Conservation (phyloP, 2,797 vertebrate species). For the Rhabdomys pumilio region DNA sequence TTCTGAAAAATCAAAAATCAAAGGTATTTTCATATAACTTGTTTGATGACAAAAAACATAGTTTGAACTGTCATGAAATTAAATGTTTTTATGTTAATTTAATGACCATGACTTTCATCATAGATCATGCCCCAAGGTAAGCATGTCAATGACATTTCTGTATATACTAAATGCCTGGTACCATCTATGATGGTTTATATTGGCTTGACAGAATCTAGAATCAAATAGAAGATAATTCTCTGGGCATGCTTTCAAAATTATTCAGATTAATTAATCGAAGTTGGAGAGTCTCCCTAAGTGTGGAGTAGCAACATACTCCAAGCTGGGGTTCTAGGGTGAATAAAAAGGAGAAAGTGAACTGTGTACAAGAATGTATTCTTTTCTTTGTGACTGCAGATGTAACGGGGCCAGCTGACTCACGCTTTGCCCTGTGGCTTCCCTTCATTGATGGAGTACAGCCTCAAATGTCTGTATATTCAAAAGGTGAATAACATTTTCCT, state of each 20-base stretch:
- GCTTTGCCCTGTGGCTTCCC: neutral
- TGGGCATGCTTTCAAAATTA: neutral
- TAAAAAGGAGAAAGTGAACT: neutral
- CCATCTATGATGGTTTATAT: neutral
- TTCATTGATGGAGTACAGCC: neutral
- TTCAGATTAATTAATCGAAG: neutral
- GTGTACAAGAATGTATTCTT: neutral
- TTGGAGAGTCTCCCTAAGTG: neutral
- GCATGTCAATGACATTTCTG: neutral
- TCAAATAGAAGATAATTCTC: neutral
- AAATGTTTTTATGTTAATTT: neutral
- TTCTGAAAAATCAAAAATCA: slow-evolving; percentile 1
- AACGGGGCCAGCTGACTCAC: neutral
- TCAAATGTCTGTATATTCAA: neutral
- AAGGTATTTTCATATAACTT: neutral
- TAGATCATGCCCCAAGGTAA: neutral
- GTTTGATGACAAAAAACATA: neutral
- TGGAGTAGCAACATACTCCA: neutral
- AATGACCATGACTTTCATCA: neutral
- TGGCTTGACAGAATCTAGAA: neutral
- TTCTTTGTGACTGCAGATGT: neutral
- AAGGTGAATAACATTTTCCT: neutral
- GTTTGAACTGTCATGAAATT: neutral
- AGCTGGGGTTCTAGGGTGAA: neutral
- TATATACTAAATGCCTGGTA: neutral